Evolutionary conservation across 2,888 invertebrate species (phyloP).

Genomic region (Anagyrus pseudococci): DNA sequence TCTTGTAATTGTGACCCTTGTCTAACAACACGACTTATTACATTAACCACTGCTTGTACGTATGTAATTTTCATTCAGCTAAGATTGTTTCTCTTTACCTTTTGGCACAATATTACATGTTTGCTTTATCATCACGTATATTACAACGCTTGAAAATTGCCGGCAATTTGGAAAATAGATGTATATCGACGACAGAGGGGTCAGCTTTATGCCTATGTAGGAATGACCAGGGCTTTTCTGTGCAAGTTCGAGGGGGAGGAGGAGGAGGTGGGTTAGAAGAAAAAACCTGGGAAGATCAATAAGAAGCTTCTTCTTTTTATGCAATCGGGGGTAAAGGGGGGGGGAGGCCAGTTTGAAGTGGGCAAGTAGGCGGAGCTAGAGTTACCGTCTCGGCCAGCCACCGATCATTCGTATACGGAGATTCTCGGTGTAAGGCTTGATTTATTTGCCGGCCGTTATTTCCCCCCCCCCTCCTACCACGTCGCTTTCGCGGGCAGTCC

Average conservation of each 20-base stretch:
- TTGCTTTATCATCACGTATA: too few relatives aligned
- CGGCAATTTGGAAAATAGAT: too few relatives aligned
- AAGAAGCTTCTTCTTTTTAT: conserved; percentile 21
- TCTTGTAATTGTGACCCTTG: background rate
- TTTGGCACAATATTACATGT: too few relatives aligned
- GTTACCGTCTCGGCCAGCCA: conserved; percentile 20
- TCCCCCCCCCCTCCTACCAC: conserved; percentile 18
- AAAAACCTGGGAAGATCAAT: conserved; percentile 16
- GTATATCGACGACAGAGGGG: too few relatives aligned
- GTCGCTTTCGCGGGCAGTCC: background rate
- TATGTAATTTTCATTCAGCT: too few relatives aligned
- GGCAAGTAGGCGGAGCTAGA: conserved; percentile 10
- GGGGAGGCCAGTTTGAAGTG: conserved; percentile 5
- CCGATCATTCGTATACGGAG: conserved; percentile 39
- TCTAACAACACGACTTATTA: too few relatives aligned
- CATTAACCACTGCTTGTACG: too few relatives aligned
- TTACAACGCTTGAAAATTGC: too few relatives aligned
- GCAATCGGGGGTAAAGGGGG: too few relatives aligned
- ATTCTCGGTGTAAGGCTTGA: conserved; percentile 36
- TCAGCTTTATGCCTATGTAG: too few relatives aligned
- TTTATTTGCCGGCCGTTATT: conserved; percentile 40
- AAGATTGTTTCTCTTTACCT: too few relatives aligned
- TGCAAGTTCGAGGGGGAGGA: background rate
- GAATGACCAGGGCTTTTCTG: background rate
- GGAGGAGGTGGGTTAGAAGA: too few relatives aligned